Base-by-base conservation (phyloP, 2,113 vertebrate species). In the Sander lucioperca region DNA sequence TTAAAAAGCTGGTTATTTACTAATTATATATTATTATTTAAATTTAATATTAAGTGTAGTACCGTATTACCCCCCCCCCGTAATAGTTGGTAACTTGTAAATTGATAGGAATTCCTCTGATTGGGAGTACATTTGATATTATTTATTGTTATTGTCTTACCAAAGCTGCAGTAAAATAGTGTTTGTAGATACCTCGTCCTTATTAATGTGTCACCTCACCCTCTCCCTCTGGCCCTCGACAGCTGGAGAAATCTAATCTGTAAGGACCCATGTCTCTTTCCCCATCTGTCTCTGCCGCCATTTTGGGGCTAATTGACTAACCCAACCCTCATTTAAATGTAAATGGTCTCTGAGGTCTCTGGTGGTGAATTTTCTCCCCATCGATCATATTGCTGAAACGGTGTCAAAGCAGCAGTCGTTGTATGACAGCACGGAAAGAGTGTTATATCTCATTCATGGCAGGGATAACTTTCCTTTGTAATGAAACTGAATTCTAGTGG, bases 271-370 rank as follows among this genome's bases (percentile, higher is more conserved):
- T 70, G 53, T 74, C 72, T 75, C 45, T 70, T 70, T 6, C 74
- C 23, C 84, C 74, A 74, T 86, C 75, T 79, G 73, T 69, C 74
- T 58, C 25, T n/a, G 56, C 74, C 18, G 19, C 76, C 58, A 67
- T 90, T 80, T 83, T 72, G 36, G 19, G 58, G 62, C 69, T 92
- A 90, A 92, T 93, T 93, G 83, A 2, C 62, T 21, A 63, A 80
- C 75, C 82, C 56, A 33, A 16, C 43, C 56, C 77, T 92, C 78
- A 91, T 93, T 91, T 92, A 86, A 88, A 92, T 93, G 80, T 81
- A 93, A 91, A 93, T 93, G 57, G 47, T 7, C 64, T 74, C 59
- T 5, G 59, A 63, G 61, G 62, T 68, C 56, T 76, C 69, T 54
- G 56, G 39, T 63, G 73, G 63, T 64, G 47, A 19, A 61, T 86